Conservation (phyloP, 1,140 invertebrate genomes). For the Drosophila orosa region DNA sequence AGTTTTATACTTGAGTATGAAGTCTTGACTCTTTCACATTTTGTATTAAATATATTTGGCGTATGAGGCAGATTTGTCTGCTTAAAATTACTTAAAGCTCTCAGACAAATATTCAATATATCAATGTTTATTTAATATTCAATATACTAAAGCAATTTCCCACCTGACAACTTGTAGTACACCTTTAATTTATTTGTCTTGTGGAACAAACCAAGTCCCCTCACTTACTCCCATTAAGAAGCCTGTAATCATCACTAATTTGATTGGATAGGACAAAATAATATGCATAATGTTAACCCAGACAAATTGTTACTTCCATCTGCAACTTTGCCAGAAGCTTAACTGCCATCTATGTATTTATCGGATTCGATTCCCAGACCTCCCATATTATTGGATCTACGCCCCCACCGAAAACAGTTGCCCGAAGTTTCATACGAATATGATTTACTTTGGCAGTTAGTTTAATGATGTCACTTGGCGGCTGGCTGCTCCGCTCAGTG, state of each 20-base stretch:
- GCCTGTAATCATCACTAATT: slow-evolving; percentile 23
- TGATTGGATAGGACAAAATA: slow-evolving; percentile 30
- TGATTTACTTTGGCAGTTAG: slow-evolving; percentile 65
- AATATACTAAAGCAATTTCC: not conserved
- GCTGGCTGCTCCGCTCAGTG: slow-evolving; percentile 36
- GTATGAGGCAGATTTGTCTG: too few relatives aligned
- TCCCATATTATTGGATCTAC: slow-evolving; percentile 3
- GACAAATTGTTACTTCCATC: slow-evolving; percentile 24
- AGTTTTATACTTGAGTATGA: too few relatives aligned
- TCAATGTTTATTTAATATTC: too few relatives aligned
- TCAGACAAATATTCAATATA: not conserved
- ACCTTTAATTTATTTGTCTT: slow-evolving; percentile 3
- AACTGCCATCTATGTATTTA: slow-evolving; percentile 22
- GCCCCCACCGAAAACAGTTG: slow-evolving; percentile 6
- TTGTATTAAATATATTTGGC: not conserved
- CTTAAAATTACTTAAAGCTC: not conserved
- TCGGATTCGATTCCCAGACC: slow-evolving; percentile 8
- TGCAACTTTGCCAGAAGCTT: slow-evolving; percentile 15
- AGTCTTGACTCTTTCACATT: not conserved
- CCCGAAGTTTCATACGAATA: slow-evolving; percentile 43
- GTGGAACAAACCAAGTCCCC: not conserved
- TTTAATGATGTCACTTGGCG: slow-evolving; percentile 69
- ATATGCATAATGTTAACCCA: slow-evolving; percentile 26
- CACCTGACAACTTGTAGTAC: not conserved
- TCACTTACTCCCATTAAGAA: not conserved